Percentiles rank a stretch among this genome's conserved stretches.
Evolutionary conservation across 1,140 invertebrate species (phyloP).

Genomic region (Aphis gossypii): DNA sequence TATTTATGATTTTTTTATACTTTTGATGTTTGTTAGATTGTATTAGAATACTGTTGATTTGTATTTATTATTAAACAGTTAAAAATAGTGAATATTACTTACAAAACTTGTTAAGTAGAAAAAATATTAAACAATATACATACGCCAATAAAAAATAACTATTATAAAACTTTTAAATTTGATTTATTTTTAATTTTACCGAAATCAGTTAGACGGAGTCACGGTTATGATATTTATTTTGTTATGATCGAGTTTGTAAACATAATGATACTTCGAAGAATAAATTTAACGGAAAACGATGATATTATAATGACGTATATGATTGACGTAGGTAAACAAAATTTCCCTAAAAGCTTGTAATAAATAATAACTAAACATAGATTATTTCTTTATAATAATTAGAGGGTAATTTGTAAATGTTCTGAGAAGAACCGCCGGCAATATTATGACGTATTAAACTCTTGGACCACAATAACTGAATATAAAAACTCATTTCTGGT

Average conservation of each 20-base stretch:
- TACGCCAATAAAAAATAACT: neutral
- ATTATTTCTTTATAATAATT: neutral
- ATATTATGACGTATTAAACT: neutral
- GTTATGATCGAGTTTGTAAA: neutral
- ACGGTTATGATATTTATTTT: neutral
- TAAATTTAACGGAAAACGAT: neutral
- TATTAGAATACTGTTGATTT: neutral
- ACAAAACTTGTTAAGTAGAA: neutral
- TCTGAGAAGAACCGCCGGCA: neutral
- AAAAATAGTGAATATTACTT: neutral
- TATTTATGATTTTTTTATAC: neutral
- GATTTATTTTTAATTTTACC: neutral
- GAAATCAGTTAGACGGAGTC: neutral
- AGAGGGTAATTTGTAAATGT: neutral
- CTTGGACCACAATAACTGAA: neutral
- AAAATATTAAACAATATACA: neutral
- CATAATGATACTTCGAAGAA: neutral
- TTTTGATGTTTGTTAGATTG: neutral
- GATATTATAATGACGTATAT: neutral
- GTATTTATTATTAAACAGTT: neutral
- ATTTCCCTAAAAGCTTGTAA: neutral
- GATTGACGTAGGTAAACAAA: neutral
- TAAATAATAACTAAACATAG: neutral
- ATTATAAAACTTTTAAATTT: neutral
- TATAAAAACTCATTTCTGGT: neutral